Conservation (phyloP, 2,113 vertebrate genomes). For the Grantiella picta region DNA sequence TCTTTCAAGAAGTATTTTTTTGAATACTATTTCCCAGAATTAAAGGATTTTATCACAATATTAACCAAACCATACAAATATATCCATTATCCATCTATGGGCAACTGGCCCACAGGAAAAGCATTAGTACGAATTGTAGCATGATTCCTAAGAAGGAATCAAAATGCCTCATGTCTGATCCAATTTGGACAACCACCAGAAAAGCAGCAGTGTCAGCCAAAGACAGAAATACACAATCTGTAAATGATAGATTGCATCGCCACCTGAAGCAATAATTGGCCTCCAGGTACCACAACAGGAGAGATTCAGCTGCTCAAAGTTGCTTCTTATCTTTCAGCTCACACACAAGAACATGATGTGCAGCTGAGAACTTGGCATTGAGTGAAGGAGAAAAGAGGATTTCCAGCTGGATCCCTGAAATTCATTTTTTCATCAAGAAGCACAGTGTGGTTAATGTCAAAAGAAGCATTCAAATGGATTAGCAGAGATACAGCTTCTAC, state of each 20-base stretch:
- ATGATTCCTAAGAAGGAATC: not conserved
- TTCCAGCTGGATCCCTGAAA: conserved; percentile 3
- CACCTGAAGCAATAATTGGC: not conserved
- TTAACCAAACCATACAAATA: not conserved
- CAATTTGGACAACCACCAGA: not conserved
- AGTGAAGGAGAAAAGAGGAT: not conserved
- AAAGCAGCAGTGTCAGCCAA: not conserved
- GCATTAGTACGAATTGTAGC: not conserved
- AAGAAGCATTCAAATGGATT: not conserved
- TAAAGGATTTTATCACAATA: not conserved
- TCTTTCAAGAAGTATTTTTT: not conserved
- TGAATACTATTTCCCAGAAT: not conserved
- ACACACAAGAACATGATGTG: not conserved
- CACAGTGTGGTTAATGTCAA: conserved; percentile 23
- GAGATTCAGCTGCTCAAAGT: not conserved
- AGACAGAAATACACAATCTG: not conserved
- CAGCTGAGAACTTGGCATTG: not conserved
- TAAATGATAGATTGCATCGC: not conserved
- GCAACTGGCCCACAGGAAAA: not conserved
- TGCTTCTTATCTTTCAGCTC: not conserved
- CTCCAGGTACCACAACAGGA: not conserved
- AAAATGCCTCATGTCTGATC: not conserved
- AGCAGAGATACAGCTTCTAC: not conserved
- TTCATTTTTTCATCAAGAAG: not conserved
- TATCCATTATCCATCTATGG: not conserved